Evolutionary conservation across 1,140 invertebrate genomes (phyloP), one percentile per base, ranked within the genome.

Genomic region (Drosophila repletoides): DNA sequence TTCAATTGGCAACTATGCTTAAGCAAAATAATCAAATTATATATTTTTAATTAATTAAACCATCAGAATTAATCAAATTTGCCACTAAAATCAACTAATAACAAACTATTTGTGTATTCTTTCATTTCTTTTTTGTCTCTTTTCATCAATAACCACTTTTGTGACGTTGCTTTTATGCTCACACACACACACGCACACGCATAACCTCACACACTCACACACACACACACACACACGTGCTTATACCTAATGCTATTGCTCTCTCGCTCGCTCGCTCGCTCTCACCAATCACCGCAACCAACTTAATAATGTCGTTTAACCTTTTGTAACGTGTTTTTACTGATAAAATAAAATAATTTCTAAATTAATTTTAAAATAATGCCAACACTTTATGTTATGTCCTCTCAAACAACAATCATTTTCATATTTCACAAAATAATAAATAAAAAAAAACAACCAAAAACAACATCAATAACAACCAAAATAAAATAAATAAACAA

Each of bases 41-140:
- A 53, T 21, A 43, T 31, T 9, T 10, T 41, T 31, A 55, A 43
- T 55, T 55, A 43, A 29, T 38, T 5, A 41, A 19, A 38, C n/a
- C 3, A 63, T 63, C 59, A 49, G 64, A 63, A 43, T 45, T 51
- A 29, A 51, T n/a, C 3, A 29, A 60, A 58, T 29, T 49, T 60
- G 21, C 17, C 48, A 71, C 34, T 53, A 79, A 73, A 74, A 74
- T 75, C 34, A 56, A 86, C 81, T 86, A 86, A 86, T 86, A 29
- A 72, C 49, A 80, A n/a, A 87, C 46, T 73, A 64, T 73, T 79
- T 83, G 75, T 86, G 61, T 84, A 75, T 49, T 86, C 73, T 86
- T 68, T 86, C 73, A 80, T 68, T 76, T 80, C 80, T 86, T 86
- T 81, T 86, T 86, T 80, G 76, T 86, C 80, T 86, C 80, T 86